Conservation (phyloP, 30 jellyfish, hydroid and myxozoan genomes). For the Hydractinia symbiolongicarpus region DNA sequence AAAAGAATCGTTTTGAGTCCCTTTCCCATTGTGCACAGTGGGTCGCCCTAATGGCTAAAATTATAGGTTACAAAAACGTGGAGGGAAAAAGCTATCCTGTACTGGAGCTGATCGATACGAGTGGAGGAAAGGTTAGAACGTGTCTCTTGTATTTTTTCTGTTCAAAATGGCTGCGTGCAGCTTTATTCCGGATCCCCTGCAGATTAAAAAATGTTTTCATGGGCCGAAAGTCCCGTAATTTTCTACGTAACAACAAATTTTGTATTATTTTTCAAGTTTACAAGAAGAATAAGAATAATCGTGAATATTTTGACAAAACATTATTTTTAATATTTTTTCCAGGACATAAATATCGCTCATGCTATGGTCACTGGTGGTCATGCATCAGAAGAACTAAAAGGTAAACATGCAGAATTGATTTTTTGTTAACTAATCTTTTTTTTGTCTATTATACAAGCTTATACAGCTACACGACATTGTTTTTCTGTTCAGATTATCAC, state of each 20-base stretch:
- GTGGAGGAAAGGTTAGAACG: conserved; percentile 5
- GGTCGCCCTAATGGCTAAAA: conserved; percentile 65
- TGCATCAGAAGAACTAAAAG: conserved; percentile 24
- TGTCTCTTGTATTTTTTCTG: background rate
- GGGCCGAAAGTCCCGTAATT: too few species aligned
- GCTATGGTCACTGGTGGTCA: conserved; percentile 48
- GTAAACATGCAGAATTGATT: background rate
- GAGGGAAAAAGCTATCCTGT: conserved; percentile 42
- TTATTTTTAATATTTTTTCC: background rate
- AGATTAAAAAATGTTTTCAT: too few species aligned
- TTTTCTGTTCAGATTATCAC: too few species aligned
- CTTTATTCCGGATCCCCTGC: too few species aligned
- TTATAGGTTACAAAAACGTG: conserved; percentile 41
- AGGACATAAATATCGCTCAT: conserved; percentile 45
- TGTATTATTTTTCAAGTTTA: too few species aligned
- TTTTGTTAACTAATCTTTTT: background rate
- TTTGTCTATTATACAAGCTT: background rate
- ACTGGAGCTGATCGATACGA: conserved; percentile 4
- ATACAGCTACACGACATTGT: too few species aligned
- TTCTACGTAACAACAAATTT: too few species aligned
- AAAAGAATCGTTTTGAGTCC: conserved; percentile 42
- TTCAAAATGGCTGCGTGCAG: too few species aligned
- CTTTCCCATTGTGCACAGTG: conserved; percentile 81
- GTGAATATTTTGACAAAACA: too few species aligned
- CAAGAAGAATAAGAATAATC: too few species aligned